A percentile compares a stretch with the other conserved stretches of the same genome.
Conservation (phyloP, 2,113 vertebrate genomes). For the Chiloscyllium plagiosum region DNA sequence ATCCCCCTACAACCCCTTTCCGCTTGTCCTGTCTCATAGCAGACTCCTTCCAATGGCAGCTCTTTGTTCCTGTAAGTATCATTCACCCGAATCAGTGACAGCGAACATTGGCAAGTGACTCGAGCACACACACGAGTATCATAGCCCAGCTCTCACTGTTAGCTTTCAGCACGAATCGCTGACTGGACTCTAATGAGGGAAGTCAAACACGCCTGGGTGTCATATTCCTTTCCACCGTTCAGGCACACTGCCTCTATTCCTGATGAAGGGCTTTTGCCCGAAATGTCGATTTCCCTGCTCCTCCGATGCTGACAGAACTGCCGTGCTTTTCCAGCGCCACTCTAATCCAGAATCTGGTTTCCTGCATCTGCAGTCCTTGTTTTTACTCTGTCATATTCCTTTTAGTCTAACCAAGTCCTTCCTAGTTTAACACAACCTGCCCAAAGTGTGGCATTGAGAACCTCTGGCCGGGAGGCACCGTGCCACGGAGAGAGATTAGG, state of each 20-base stretch:
- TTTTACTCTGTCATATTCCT: too few relatives aligned
- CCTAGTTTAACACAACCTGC: neutral
- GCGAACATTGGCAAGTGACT: neutral
- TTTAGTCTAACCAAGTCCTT: neutral
- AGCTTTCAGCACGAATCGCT: neutral
- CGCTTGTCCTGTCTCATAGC: too few relatives aligned
- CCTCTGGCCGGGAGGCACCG: neutral
- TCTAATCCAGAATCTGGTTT: too few relatives aligned
- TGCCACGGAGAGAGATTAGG: neutral
- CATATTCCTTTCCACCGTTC: too few relatives aligned
- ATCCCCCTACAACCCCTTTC: neutral
- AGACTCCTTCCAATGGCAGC: neutral
- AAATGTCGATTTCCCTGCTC: too few relatives aligned
- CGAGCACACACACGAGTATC: neutral
- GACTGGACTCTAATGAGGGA: neutral
- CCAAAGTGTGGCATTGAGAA: neutral
- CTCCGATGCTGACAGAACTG: too few relatives aligned
- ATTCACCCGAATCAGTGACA: neutral
- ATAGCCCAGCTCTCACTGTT: neutral
- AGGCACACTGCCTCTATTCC: too few relatives aligned
- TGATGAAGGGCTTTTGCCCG: too few relatives aligned
- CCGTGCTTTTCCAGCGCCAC: too few relatives aligned
- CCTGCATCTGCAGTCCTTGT: too few relatives aligned
- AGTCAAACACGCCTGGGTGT: too few relatives aligned
- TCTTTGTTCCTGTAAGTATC: neutral